Percentiles rank a stretch among this genome's conserved stretches.
Evolutionary conservation across 2,888 invertebrate species (phyloP).

Genomic region (Neria commutata): DNA sequence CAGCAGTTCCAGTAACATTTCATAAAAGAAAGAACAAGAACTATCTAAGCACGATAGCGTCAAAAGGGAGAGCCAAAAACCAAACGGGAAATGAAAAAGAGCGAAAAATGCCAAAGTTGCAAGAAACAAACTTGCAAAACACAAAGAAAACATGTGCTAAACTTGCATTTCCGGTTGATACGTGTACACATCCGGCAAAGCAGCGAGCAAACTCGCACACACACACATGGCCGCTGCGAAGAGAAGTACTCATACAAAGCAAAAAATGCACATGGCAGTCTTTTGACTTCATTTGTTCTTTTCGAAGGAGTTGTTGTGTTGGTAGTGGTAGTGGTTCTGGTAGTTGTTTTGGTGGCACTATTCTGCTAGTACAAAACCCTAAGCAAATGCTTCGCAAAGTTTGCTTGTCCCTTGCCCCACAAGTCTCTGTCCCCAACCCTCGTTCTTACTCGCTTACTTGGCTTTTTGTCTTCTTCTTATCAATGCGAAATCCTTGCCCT

Average conservation of each 20-base stretch:
- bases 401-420: background rate
- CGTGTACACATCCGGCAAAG: conserved; percentile 24
- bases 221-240: background rate
- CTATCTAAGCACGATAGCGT: too few species aligned
- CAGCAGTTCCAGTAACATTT: too few species aligned
- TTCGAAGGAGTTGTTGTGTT: too few species aligned
- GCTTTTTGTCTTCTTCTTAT: background rate
- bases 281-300: too few species aligned
- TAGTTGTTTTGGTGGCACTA: too few species aligned
- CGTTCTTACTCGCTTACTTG: background rate
- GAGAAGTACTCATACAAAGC: too few species aligned
- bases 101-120: conserved; percentile 3
- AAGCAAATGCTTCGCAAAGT: background rate
- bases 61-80: too few species aligned
- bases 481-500: background rate
- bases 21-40: too few species aligned
- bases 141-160: conserved; percentile 58
- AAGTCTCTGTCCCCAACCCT: too few species aligned
- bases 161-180: conserved; percentile 57
- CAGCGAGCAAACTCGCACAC: conserved; percentile 11
- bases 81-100: too few species aligned
- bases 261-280: too few species aligned
- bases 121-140: conserved; percentile 23
- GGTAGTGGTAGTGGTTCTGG: too few species aligned
- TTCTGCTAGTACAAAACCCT: background rate